These are phyloP conservation scores for Emmelina monodactyla DNA, from an alignment of 2,888 invertebrate species.

Conservation along the genomic window DNA sequence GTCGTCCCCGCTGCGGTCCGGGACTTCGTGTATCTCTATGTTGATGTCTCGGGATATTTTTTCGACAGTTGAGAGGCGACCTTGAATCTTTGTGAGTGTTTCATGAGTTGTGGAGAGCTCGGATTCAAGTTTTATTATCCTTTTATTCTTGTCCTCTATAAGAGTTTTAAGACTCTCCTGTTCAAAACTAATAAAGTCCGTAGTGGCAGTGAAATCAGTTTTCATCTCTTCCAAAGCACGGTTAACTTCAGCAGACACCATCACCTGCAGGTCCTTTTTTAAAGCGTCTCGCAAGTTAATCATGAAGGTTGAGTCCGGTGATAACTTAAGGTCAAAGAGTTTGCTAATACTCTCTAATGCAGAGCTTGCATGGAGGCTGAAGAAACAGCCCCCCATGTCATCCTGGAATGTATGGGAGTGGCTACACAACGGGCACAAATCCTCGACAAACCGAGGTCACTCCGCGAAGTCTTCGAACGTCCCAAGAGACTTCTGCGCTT, in stretches of 20 bases:
- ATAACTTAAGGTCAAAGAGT: neutral
- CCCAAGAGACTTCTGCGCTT: too few species aligned
- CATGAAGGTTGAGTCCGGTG: neutral
- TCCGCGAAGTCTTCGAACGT: too few species aligned
- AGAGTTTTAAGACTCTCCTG: slow-evolving; percentile 8
- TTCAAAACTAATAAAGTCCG: slow-evolving; percentile 9
- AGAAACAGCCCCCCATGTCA: too few species aligned
- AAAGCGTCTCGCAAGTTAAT: neutral
- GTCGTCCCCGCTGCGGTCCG: slow-evolving; percentile 10
- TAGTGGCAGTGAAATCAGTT: slow-evolving; percentile 3
- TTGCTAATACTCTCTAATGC: neutral
- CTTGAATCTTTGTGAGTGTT: too few species aligned
- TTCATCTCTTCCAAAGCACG: neutral
- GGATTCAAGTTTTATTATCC: too few species aligned
- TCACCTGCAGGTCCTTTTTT: neutral
- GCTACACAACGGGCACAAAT: too few species aligned
- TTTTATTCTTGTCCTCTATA: too few species aligned
- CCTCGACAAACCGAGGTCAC: too few species aligned
- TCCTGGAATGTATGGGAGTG: too few species aligned
- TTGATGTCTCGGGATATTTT: slow-evolving; percentile 11
- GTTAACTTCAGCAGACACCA: neutral
- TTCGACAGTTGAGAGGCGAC: slow-evolving; percentile 5
- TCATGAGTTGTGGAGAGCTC: too few species aligned
- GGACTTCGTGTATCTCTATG: slow-evolving; percentile 13
- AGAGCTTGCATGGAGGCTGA: too few species aligned